Evolutionary conservation across 2,888 invertebrate genomes (phyloP), one percentile per base, ranked within the genome.

Genomic region (Artemia sinica): DNA sequence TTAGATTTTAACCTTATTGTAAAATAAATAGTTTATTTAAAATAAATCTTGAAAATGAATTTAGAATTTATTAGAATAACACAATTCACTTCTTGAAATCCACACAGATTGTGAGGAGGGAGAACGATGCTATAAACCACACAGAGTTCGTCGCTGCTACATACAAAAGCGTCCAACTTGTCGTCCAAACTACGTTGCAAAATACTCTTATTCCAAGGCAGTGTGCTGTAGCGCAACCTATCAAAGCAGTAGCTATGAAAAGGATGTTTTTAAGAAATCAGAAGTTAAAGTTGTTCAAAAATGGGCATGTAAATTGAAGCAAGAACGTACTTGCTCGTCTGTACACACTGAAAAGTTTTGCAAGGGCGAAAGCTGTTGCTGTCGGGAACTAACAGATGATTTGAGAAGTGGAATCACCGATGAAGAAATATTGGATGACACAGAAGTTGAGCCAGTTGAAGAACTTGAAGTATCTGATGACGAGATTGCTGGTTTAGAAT

Each of bases 381-480:
- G 58, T 18, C n/a, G 58, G 18, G 14, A 58, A 18, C 18, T 58
- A 18, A 58, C 58, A 14, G 58, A 58, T n/a, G 58, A 18, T 14
- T 14, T 58, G 58, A 58, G 58, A 58, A 14, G 14, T 58, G n/a
- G n/a, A 18, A 58, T 14, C 58, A n/a, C 58, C 8, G 58, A 58
- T 58, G 58, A 58, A 18, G 58, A 58, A 10, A 58, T 58, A 8
- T 58, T 58, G 14, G 58, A 58, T 8, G 58, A 58, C 58, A n/a
- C 18, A 8, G 58, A 58, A 18, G 58, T 14, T 9, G 10, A 58
- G 18, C n/a, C 28, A 28, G 28, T 4, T 28, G 28, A 58, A 9
- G 58, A n/a, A 9, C 58, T 14, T 58, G 58, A 58, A 18, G 11
- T 58, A n/a, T 58, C 18, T n/a, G 58, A 58, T 58, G 58, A 58